Base-by-base conservation (phyloP, 2,797 vertebrate species). In the Microctenopoma stevenorrisi region DNA sequence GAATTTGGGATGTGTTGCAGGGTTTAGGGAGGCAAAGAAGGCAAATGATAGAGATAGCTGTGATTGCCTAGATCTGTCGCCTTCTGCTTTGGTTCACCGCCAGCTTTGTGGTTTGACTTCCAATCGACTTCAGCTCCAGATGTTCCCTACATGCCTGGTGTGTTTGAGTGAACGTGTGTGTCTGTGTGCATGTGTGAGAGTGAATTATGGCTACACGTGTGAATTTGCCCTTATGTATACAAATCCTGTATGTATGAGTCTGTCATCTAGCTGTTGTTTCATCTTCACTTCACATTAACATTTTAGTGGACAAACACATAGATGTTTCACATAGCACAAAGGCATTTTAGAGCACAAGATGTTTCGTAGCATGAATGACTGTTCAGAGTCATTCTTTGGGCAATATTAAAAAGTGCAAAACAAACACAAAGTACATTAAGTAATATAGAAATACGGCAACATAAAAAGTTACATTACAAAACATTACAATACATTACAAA, bases 101-200 rank as follows among this genome's bases (percentile, higher is more conserved):
- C 88, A 91, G 85, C 74, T 65, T 85, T 85, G 79, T 80, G 68
- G 66, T 87, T 89, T 91, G 90, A 89, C 89, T 91, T 92, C 84
- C 76, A 79, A 50, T 87, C 72, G 87, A 89, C 89, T 93, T 88
- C 72, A 73, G 76, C 75, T 92, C 90, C 94, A 94, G 93, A 93
- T 94, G 93, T 94, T 93, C 85, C 60, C 64, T 83, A 68, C 72
- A 53, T 15, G 70, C 76, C 48, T 70, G 47, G 67, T 80, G 67
- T 74, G 64, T 58, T 47, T 80, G 66, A 72, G 56, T 78, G 68
- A 75, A 68, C 52, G 0, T 54, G 78, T 54, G 59, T 40, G 18
- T 22, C 22, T 22, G 22, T 22, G 68, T 76, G 71, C 52, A 1
- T 54, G 78, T 54, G 59, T 40, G 18, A 26, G 16, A 48, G 50